phyloP scores from a whole-genome alignment of 2,797 vertebrate species.

The Eidolon dupreanum region DNA sequence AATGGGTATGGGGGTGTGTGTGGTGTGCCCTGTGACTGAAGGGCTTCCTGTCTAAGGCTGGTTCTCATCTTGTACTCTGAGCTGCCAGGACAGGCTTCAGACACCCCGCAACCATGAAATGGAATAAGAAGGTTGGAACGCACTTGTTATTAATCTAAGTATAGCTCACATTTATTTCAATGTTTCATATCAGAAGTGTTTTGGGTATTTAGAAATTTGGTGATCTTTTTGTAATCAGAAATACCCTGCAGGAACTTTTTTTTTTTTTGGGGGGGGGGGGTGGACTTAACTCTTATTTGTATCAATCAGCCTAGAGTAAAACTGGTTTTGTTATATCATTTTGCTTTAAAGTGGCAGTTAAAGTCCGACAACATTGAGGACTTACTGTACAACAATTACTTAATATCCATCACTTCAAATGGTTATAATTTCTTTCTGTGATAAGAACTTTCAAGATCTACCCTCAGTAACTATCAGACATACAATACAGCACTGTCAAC shows the following conservation, averaged over 20 bases:
- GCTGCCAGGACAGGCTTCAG: not conserved
- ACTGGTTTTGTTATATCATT: not conserved
- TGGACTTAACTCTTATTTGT: too few species aligned
- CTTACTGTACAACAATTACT: not conserved
- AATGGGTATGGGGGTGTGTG: not conserved
- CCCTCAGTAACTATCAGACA: not conserved
- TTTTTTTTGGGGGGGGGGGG: too few species aligned
- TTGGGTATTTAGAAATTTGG: not conserved
- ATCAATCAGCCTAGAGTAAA: not conserved
- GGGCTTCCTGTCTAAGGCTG: not conserved
- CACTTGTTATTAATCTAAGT: not conserved
- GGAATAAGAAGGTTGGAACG: not conserved
- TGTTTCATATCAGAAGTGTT: not conserved
- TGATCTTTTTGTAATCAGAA: not conserved
- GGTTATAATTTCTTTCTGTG: not conserved
- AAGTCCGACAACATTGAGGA: not conserved
- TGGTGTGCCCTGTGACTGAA: not conserved
- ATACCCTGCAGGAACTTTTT: not conserved
- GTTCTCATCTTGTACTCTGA: not conserved
- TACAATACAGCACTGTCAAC: not conserved
- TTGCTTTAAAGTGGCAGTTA: not conserved
- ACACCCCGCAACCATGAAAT: not conserved
- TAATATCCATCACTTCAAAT: not conserved
- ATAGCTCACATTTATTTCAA: not conserved
- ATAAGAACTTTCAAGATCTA: not conserved